Evolutionary conservation across 35 echinoderm and acorn worm genomes (phyloP), one percentile per base, ranked within the genome.

Genomic region (Hemicentrotus pulcherrimus): DNA sequence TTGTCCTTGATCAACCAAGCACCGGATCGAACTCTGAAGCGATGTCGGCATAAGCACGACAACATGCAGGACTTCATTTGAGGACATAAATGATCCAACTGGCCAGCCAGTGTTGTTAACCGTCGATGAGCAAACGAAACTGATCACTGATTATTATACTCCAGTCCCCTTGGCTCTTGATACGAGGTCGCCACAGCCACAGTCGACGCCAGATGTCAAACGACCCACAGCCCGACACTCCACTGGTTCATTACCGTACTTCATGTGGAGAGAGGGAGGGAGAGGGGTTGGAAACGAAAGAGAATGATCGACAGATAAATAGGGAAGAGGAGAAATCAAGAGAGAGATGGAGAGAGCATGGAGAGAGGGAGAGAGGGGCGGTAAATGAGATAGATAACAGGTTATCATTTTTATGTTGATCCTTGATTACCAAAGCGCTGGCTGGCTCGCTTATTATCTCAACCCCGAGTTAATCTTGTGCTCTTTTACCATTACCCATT

Each of bases 191-290:
- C 32, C 32, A 33, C 88, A 90, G 32, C 31, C 19, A 90, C 9
- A 90, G 88, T 4, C 9, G 46, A 90, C 88, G 88, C 88, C 88
- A 90, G 88, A 90, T 90, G 88, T 90, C 46, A 31, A 47, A 22
- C 28, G 65, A 78, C 28, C 65, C 19, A 78, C 6, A 78, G 15
- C 65, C 19, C 65, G 7, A 55, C 15, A 55, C 50, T 55, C 50
- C 50, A 10, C 50, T 12, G 15, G 50, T 55, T 10, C 50, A 55
- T 55, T 55, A 55, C 50, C 50, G 50, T 50, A 50, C 48, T 70
- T 24, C 22, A 70, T 70, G 61, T 70, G 22, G 65, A 28, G 65
- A 78, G 65, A 78, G 28, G 65, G 28, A 78, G 5, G 65, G 65
- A 78, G 65, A n/a, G 65, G 65, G 28, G 65, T 0, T 78, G 65